Evolutionary conservation across 2,113 vertebrate genomes (phyloP).

Genomic region (Ailurus styani): DNA sequence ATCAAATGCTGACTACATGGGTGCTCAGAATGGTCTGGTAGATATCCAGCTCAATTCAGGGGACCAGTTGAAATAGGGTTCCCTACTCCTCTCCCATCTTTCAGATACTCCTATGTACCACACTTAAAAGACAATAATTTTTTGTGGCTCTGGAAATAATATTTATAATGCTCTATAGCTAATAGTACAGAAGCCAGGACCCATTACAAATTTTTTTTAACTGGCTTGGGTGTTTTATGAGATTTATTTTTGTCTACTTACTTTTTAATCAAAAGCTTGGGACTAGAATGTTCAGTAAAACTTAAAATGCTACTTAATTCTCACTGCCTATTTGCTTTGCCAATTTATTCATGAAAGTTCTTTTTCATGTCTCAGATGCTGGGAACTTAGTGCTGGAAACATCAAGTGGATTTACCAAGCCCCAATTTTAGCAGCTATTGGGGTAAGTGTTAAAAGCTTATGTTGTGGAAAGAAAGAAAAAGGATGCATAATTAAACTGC

Average conservation of each 20-base stretch:
- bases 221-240: not conserved
- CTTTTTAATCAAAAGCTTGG: not conserved
- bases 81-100: too few species aligned
- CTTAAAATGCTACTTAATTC: not conserved
- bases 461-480: not conserved
- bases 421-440: conserved; percentile 90
- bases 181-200: not conserved
- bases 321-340: not conserved
- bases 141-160: not conserved
- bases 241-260: not conserved
- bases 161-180: not conserved
- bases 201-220: not conserved
- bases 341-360: not conserved
- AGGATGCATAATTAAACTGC: not conserved
- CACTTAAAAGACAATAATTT: not conserved
- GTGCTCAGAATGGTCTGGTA: too few species aligned
- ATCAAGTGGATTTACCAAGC: conserved; percentile 93
- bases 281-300: not conserved
- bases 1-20: too few species aligned
- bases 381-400: conserved; percentile 89
- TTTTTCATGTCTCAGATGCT: conserved; percentile 82
- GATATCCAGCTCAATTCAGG: too few species aligned
- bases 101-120: not conserved
- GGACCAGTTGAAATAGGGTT: too few species aligned
- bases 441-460: conserved; percentile 80